Conservation (phyloP, 2,888 invertebrate species). For the Lysandra coridon region DNA sequence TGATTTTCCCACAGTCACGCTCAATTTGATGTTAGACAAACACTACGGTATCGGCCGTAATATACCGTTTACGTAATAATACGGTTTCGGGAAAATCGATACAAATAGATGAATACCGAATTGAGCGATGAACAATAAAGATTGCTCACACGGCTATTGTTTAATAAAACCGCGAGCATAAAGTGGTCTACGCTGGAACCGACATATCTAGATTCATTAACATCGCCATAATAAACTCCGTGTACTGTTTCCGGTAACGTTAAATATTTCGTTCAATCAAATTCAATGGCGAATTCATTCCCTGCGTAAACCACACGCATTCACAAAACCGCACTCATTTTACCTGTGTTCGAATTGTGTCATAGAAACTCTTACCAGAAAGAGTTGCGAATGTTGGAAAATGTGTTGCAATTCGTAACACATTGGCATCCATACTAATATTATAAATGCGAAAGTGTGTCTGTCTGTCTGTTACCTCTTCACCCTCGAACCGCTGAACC, state of each 20-base stretch:
- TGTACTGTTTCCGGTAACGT: background rate
- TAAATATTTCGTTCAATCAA: constrained; percentile 32
- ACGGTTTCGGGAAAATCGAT: constrained; percentile 66
- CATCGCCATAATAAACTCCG: constrained; percentile 39
- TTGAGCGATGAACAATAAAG: constrained; percentile 62
- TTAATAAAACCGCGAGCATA: constrained; percentile 54
- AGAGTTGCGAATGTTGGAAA: background rate
- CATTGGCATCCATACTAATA: too few relatives aligned
- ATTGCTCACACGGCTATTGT: constrained; percentile 64
- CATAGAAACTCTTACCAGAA: background rate
- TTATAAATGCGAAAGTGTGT: too few relatives aligned
- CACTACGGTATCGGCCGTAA: constrained; percentile 53
- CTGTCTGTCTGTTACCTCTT: too few relatives aligned
- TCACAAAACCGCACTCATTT: background rate
- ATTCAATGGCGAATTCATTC: constrained; percentile 1
- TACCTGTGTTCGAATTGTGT: background rate
- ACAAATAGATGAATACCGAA: constrained; percentile 63
- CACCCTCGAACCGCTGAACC: too few relatives aligned
- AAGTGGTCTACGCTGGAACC: constrained; percentile 43
- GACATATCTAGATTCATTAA: constrained; percentile 44
- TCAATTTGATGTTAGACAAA: constrained; percentile 61
- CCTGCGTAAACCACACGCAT: background rate
- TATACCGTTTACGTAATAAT: constrained; percentile 72
- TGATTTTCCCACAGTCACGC: constrained; percentile 28
- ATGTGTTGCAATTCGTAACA: background rate